Evolutionary conservation across 2,113 vertebrate genomes (phyloP).

Genomic region (Rhinoptilus africanus): DNA sequence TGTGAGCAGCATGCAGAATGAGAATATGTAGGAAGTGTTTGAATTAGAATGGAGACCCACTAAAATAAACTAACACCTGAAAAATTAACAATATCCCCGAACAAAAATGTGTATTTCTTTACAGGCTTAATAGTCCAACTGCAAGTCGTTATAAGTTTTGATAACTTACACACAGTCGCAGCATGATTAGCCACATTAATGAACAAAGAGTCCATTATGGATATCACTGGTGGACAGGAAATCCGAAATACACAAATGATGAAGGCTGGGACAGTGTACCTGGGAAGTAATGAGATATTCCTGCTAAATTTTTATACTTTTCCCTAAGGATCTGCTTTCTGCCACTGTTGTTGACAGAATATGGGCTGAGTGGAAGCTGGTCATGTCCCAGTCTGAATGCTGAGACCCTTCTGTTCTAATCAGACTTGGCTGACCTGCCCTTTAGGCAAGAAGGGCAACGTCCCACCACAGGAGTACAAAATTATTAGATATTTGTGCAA

Average conservation of each 20-base stretch:
- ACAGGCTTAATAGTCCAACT: not conserved
- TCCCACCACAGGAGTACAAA: not conserved
- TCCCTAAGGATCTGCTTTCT: not conserved
- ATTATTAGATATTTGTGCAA: not conserved
- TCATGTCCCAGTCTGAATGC: not conserved
- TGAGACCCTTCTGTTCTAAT: not conserved
- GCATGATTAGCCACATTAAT: not conserved
- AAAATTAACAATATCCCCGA: not conserved
- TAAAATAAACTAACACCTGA: not conserved
- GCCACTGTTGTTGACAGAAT: not conserved
- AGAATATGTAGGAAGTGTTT: not conserved
- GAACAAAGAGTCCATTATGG: not conserved
- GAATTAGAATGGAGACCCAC: not conserved
- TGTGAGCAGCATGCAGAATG: not conserved
- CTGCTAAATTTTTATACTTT: not conserved
- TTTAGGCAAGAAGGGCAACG: not conserved
- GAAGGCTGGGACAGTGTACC: not conserved
- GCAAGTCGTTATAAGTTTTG: not conserved
- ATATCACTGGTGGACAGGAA: not conserved
- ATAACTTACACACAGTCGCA: not conserved
- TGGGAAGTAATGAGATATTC: not conserved
- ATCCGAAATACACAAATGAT: not conserved
- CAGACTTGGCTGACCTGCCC: not conserved
- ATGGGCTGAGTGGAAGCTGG: not conserved
- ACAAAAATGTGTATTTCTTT: not conserved